A percentile compares a stretch with the other conserved stretches of the same genome.
Evolutionary conservation across 1,140 invertebrate species (phyloP).

Genomic region (Zaprionus tsacasi): DNA sequence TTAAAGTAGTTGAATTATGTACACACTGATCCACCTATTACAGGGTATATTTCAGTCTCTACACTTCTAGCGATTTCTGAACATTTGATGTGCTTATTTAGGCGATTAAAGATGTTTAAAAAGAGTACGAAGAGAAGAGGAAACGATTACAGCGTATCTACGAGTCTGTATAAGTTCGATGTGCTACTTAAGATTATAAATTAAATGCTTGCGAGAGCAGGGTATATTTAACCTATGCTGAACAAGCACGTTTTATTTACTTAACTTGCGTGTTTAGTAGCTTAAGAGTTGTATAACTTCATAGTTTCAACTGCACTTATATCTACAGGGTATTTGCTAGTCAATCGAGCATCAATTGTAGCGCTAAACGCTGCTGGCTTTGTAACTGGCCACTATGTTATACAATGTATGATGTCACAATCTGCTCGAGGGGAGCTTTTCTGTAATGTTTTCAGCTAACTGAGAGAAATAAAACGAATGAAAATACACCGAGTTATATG

Average conservation of each 20-base stretch:
- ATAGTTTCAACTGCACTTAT: too few relatives aligned
- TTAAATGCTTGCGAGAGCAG: neutral
- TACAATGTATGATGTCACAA: conserved; percentile 15
- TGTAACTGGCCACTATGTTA: conserved; percentile 7
- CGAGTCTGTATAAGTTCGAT: neutral
- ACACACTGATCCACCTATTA: too few relatives aligned
- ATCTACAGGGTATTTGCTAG: neutral
- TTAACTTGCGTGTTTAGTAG: neutral
- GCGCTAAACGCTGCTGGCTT: conserved; percentile 13
- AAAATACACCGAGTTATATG: neutral
- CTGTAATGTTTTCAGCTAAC: neutral
- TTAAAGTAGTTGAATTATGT: too few relatives aligned
- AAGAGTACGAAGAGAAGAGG: too few relatives aligned
- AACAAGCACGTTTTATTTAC: too few relatives aligned
- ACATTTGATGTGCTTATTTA: neutral
- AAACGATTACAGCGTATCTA: too few relatives aligned
- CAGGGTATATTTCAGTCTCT: neutral
- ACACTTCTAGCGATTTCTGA: fast-evolving
- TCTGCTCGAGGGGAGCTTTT: neutral
- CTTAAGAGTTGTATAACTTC: neutral
- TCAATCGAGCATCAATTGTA: neutral
- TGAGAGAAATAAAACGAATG: neutral
- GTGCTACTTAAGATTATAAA: neutral
- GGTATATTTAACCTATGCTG: too few relatives aligned
- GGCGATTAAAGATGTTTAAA: too few relatives aligned